A percentile compares a stretch with the other conserved stretches of the same genome.
Conservation (phyloP, 2,113 vertebrate species). For the Apteryx mantelli region DNA sequence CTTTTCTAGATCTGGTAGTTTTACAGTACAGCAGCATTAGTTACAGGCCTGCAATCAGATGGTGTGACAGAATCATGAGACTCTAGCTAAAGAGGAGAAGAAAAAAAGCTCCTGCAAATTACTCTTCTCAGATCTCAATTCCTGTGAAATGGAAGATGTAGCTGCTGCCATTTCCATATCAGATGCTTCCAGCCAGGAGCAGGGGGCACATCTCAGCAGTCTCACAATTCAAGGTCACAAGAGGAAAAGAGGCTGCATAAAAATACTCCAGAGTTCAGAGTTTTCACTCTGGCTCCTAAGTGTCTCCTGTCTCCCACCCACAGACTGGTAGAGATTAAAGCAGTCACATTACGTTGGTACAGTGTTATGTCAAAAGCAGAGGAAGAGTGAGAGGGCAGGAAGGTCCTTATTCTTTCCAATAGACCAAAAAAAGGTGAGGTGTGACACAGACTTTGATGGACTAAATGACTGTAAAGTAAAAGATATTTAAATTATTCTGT, state of each 20-base stretch:
- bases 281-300: background rate
- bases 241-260: background rate
- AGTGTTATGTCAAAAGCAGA: background rate
- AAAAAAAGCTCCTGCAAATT: background rate
- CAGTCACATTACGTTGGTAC: background rate
- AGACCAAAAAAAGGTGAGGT: background rate
- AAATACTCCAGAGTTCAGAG: background rate
- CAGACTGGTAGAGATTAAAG: background rate
- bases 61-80: background rate
- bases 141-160: background rate
- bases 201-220: background rate
- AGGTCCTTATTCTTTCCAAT: background rate
- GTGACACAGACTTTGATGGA: background rate
- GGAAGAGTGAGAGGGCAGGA: background rate
- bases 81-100: background rate
- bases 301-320: background rate
- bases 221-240: background rate
- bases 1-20: background rate
- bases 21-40: background rate
- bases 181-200: background rate
- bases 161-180: background rate
- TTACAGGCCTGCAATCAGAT: background rate
- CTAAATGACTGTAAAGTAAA: background rate
- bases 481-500: background rate
- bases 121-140: background rate